Evolutionary conservation across 2,797 vertebrate species (phyloP).

Genomic region (Arctocebus calabarensis): DNA sequence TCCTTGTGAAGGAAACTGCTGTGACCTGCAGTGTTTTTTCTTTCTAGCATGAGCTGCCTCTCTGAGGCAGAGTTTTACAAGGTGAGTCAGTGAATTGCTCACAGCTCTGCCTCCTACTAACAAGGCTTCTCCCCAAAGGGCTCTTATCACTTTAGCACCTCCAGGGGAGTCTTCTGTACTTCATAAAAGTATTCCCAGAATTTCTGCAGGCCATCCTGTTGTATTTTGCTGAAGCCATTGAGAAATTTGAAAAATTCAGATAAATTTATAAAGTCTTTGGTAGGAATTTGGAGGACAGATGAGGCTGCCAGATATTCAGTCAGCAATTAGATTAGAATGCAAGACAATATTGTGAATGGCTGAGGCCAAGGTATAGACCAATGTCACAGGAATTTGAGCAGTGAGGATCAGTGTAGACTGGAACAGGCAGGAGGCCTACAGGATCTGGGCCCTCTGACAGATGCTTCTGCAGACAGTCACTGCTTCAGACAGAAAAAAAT

Average conservation of each 20-base stretch:
- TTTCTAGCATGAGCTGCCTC: background rate
- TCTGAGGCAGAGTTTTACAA: background rate
- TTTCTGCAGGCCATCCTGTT: background rate
- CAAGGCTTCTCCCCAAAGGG: background rate
- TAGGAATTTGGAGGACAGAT: background rate
- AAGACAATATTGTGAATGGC: background rate
- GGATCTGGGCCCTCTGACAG: background rate
- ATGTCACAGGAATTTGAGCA: background rate
- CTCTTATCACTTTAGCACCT: slow-evolving; percentile 1
- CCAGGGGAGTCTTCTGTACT: background rate
- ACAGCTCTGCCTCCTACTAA: background rate
- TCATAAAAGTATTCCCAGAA: background rate
- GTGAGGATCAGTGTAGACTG: too few relatives aligned
- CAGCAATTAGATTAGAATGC: background rate
- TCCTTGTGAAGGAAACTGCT: background rate
- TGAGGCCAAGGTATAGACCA: background rate
- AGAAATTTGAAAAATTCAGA: slow-evolving; percentile 53
- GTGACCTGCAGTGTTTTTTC: background rate
- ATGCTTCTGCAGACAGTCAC: background rate
- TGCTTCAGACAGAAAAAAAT: background rate
- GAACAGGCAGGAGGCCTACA: background rate
- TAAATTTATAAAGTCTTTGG: background rate
- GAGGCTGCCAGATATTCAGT: background rate
- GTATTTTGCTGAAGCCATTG: background rate
- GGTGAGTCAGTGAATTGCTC: background rate